Base-by-base conservation (phyloP, 2,888 invertebrate species). In the Exocentrus adspersus region DNA sequence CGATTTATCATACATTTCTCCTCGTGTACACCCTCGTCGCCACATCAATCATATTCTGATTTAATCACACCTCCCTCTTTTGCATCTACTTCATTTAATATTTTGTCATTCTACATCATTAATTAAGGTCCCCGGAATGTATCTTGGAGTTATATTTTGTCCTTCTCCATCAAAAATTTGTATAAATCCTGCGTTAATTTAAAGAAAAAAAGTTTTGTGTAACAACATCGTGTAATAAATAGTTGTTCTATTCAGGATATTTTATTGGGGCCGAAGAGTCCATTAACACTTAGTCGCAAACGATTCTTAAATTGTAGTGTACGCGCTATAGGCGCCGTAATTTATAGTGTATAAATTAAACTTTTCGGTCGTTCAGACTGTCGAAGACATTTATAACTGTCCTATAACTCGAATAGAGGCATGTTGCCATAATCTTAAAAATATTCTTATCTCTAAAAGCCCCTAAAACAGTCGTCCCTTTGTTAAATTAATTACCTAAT, bases 1-100 rank as follows among this genome's bases (percentile, higher is more conserved):
- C 80, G 76, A 82, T 82, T 81, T 80, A 82, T 82, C 82, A 82
- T 76, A 71, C 72, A 73, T 76, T 78, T 73, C 73, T 74, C 68
- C 69, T 61, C 66, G 62, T 70, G 60, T 64, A 65, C 68, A 65
- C 65, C 62, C 62, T 63, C 62, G 76, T 76, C 75, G 71, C 74
- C 74, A 74, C 80, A 80, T 80, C 80, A 79, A 80, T 80, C 79
- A 79, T 79, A 67, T 75, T 73, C 72, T 72, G 75, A 76, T 78
- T 79, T 76, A 76, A 78, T 79, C 77, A 78, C 75, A 73, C 72
- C n/a, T 72, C 70, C 72, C 73, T 71, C 71, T 67, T 72, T 72
- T 74, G 71, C 72, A 71, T 73, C 70, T 69, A 70, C 71, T 71
- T 75, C 74, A 68, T 70, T 72, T 70, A 72, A 70, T 73, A 72